A percentile compares a stretch with the other conserved stretches of the same genome.
Evolutionary conservation across 2,888 invertebrate species (phyloP).

Genomic region (Eupsilia transversa): DNA sequence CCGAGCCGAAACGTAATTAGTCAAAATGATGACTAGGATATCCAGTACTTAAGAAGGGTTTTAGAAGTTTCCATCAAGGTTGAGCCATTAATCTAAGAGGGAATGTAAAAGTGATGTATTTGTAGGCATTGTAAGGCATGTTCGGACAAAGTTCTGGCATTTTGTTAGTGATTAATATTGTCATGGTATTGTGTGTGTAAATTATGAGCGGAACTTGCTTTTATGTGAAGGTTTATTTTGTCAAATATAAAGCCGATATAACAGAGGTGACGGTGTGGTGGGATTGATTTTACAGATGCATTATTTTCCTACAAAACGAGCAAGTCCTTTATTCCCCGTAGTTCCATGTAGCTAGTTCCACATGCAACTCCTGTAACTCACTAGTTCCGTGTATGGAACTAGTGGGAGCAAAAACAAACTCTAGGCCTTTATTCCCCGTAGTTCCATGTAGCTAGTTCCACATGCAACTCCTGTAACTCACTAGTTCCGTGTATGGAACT

Average conservation of each 20-base stretch:
- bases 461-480: no score
- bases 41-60: constrained; percentile 21
- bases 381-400: no score
- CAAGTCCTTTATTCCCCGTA: no score
- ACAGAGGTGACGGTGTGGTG: not conserved
- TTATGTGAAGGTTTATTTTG: not conserved
- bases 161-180: constrained; percentile 10
- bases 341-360: no score
- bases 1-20: constrained; percentile 13
- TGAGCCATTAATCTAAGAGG: constrained; percentile 11
- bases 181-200: not conserved
- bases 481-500: no score
- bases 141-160: not conserved
- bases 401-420: no score
- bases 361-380: no score
- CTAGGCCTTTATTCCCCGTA: no score
- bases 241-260: not conserved
- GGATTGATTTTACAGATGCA: not conserved
- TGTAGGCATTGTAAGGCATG: not conserved
- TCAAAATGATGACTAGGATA: constrained; percentile 36
- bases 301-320: not conserved
- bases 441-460: no score
- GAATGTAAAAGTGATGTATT: constrained; percentile 6
- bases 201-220: not conserved
- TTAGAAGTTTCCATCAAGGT: not conserved